A percentile compares a stretch with the other conserved stretches of the same genome.
These are phyloP conservation scores for Ceyx margarethae DNA, from an alignment of 2,113 vertebrate species.

Conservation along the genomic window DNA sequence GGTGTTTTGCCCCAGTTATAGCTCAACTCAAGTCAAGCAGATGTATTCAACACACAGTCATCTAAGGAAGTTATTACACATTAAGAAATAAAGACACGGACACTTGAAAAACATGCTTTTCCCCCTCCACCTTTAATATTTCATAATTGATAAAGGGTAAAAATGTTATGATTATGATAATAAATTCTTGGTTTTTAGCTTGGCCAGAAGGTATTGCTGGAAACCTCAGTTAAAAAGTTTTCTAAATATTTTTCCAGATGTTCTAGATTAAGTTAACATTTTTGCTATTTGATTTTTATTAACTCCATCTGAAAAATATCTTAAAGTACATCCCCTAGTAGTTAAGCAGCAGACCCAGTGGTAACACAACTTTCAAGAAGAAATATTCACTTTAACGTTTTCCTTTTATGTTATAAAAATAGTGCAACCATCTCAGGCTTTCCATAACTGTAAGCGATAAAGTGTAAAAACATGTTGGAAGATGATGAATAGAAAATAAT, in stretches of 20 bases:
- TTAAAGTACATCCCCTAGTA: neutral
- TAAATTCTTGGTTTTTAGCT: neutral
- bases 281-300: neutral
- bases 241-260: neutral
- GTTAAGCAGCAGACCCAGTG: neutral
- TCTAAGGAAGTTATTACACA: neutral
- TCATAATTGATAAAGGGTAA: neutral
- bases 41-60: neutral
- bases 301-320: neutral
- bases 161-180: neutral
- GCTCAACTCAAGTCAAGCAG: neutral
- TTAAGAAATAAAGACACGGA: neutral
- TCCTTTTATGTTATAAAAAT: neutral
- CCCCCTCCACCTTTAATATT: neutral
- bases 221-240: neutral
- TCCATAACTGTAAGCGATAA: neutral
- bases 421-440: neutral
- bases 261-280: neutral
- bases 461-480: neutral
- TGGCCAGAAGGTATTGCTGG: neutral
- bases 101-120: neutral
- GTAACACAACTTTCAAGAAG: neutral
- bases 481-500: neutral
- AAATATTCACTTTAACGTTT: neutral
- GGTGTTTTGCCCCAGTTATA: neutral